Conservation (phyloP, 2,113 vertebrate genomes). For the Candoia aspera region DNA sequence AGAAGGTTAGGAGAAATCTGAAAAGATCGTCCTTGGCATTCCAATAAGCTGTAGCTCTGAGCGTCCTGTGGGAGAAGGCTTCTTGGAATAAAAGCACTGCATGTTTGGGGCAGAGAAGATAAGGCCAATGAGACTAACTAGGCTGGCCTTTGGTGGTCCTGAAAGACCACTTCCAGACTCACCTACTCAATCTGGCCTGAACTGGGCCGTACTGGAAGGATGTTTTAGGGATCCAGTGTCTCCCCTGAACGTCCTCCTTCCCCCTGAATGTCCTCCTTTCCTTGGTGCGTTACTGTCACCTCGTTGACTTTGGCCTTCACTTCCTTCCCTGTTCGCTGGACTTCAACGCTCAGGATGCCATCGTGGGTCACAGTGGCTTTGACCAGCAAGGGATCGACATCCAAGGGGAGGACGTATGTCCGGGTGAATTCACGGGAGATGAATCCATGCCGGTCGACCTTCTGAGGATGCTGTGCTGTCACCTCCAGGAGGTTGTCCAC, state of each 20-base stretch:
- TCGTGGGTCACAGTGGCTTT: constrained; percentile 81
- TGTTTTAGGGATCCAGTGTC: constrained; percentile 57
- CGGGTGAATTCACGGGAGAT: constrained; percentile 84
- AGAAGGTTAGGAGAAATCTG: not conserved
- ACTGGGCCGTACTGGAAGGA: fast-evolving
- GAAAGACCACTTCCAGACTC: not conserved
- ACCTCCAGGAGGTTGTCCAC: constrained; percentile 89
- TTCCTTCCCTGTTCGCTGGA: constrained; percentile 74
- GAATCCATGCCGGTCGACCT: constrained; percentile 83
- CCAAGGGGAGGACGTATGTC: constrained; percentile 84
- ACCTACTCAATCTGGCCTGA: not conserved
- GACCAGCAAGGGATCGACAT: constrained; percentile 81
- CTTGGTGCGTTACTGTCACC: constrained; percentile 73
- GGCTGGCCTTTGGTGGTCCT: not conserved
- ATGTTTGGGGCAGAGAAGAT: not conserved
- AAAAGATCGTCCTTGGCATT: not conserved
- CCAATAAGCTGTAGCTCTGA: too few species aligned
- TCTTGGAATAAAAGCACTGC: not conserved
- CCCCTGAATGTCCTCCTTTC: constrained; percentile 40
- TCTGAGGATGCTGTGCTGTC: constrained; percentile 80
- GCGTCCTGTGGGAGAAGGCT: not conserved
- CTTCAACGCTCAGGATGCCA: constrained; percentile 82
- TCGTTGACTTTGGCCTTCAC: constrained; percentile 73
- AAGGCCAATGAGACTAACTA: not conserved
- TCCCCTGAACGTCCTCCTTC: constrained; percentile 22